Base-by-base conservation (phyloP, 2,797 vertebrate genomes). In the Karalla daura region DNA sequence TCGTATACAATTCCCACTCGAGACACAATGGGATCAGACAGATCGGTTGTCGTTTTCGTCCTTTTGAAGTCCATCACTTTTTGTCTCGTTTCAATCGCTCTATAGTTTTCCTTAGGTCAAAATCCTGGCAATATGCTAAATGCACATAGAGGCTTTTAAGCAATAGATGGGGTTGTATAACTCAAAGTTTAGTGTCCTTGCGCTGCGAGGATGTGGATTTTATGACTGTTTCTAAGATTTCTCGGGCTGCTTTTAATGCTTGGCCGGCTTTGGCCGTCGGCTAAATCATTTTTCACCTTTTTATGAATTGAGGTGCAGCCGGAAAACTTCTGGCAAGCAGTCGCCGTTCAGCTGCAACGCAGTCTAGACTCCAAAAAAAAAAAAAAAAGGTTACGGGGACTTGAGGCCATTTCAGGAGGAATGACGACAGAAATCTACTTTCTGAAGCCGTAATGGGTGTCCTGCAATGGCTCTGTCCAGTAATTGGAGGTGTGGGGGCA, bases 251-350 rank as follows among this genome's bases (percentile, higher is more conserved):
- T 56, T 73, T 74, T 30, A 70, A 72, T 63, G 63, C 63, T 76
- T 81, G 60, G 73, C 60, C 76, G 53, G 15, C 2, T 74, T 44
- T 63, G 56, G 43, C 70, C 27, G 64, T 47, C 61, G 61, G 61
- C 62, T 81, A 43, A 71, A 75, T 77, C 28, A 61, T 68, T 53
- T 69, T 78, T 78, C 47, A 76, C 56, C 39, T 74, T 76, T n/a
- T 72, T 76, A 73, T 52, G 51, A 80, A 78, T 63, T 68, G 44
- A 58, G 60, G 64, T 15, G 10, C n/a, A 75, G 41, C 35, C 41
- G 39, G 11, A n/a, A 39, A 61, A 30, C 33, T 40, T 62, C 46
- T n/a, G n/a, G n/a, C n/a, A 50, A 45, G 5, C 25, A 21, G 33
- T n/a, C 21, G 7, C 45, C 6, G 46, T 73, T 81, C 55, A 49